These are phyloP conservation scores for Zaprionus vittiger DNA, from an alignment of 1,140 invertebrate species.

Conservation along the genomic window DNA sequence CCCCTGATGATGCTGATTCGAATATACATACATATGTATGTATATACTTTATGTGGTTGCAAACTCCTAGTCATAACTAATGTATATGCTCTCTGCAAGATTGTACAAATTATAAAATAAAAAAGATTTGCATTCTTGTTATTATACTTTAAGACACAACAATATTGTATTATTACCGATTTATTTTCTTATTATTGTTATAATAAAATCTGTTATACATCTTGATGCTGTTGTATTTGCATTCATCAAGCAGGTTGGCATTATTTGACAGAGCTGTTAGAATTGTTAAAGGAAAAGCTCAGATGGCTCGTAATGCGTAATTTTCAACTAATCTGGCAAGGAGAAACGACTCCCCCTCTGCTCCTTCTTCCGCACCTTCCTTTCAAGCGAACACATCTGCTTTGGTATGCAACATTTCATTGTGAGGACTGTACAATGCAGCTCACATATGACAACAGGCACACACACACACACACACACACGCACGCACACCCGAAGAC, in stretches of 20 bases:
- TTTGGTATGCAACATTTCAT: slow-evolving; percentile 14
- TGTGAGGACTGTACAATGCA: slow-evolving; percentile 9
- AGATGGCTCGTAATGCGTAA: slow-evolving; percentile 7
- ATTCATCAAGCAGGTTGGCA: background rate
- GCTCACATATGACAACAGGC: background rate
- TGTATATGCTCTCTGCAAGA: no score
- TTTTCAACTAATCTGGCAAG: slow-evolving; percentile 4
- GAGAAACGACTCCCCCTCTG: background rate
- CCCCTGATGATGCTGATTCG: no score
- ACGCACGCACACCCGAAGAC: background rate
- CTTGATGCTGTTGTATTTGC: background rate
- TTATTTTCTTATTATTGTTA: background rate
- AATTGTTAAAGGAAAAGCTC: background rate
- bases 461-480: background rate
- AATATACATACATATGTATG: no score
- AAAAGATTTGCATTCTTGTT: no score
- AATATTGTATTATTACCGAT: no score
- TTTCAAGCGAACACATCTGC: background rate
- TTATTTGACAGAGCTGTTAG: background rate
- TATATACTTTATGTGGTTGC: no score
- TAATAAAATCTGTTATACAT: background rate
- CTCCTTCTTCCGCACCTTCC: background rate
- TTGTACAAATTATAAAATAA: no score
- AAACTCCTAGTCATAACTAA: no score
- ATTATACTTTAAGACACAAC: no score